Base-by-base conservation (phyloP, 2,888 invertebrate genomes). In the Malachius bipustulatus region DNA sequence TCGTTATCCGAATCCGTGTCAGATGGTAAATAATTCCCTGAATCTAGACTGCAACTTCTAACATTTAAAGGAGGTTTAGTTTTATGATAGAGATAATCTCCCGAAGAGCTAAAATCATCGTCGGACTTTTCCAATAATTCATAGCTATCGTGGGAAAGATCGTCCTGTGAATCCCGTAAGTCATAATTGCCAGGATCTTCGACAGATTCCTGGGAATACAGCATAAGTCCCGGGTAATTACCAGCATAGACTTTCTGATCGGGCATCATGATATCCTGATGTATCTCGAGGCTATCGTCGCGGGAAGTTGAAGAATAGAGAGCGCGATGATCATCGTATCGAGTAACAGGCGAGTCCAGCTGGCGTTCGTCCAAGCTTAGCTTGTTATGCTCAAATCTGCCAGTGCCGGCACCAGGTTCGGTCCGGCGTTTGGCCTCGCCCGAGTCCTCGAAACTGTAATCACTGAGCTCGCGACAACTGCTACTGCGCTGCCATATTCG, bases 111-210 rank as follows among this genome's bases (percentile, higher is more conserved):
- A 38, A 62, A 69, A 51, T 73, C 72, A 52, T 75, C 79, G 48
- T 74, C 75, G 39, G 79, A 78, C 54, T 81, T 79, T 57, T 87
- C 85, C 41, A 87, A 66, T 14, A 88, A 63, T 58, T 88, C 88
- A 59, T 88, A 88, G 51, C 85, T 87, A 59, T 88, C 88, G 59
- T 88, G 87, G 16, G 87, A 84, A 16, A 87, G 65, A 63, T 88
- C 87, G 56, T 87, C 87, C 58, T 85, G 85, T 6, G 85, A 85
- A 44, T 75, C 78, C 30, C 68, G 64, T 40, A 78, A 65, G 47
- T 73, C 74, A 45, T 74, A 75, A 38, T 71, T 66, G 10, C 72
- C 72, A n/a, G 70, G 71, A 49, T 71, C 67, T 48, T 77, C 78
- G 48, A 73, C 69, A 16, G 76, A 73, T 53, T 73, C 72, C 54